Evolutionary conservation across 92 coral and sea anemone species (phyloP).

Genomic region (Isaurus tuberculatus): DNA sequence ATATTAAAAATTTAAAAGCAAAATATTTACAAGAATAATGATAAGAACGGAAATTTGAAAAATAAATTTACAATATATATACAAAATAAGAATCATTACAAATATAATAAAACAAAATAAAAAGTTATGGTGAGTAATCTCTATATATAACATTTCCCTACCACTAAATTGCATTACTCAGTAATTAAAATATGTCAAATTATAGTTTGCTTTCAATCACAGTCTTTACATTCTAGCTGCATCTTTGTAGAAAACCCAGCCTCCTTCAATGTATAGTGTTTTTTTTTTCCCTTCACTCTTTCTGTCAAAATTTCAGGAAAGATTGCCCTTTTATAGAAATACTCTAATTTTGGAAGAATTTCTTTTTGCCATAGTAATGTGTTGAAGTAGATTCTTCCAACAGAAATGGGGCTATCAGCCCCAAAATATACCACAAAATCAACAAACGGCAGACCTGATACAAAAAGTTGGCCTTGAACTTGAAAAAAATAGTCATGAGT

Average conservation of each 20-base stretch:
- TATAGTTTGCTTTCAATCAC: slow-evolving; percentile 13
- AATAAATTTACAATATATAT: no score
- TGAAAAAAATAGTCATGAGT: slow-evolving; percentile 19
- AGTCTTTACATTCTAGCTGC: slow-evolving; percentile 14
- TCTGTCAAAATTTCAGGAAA: slow-evolving; percentile 2
- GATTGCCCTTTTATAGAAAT: slow-evolving; percentile 1
- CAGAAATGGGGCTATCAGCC: background rate
- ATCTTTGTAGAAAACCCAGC: slow-evolving; percentile 5
- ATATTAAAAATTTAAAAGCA: no score
- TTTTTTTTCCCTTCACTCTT: slow-evolving; percentile 1
- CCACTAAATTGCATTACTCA: no score
- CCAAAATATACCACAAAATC: slow-evolving; percentile 7
- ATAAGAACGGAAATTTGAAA: no score
- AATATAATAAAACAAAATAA: no score
- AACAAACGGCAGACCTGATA: slow-evolving; percentile 1
- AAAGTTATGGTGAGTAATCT: no score
- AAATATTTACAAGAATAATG: no score
- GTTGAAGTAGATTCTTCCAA: background rate
- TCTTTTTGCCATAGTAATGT: background rate
- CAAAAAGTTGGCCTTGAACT: slow-evolving; percentile 22
- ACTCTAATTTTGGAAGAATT: background rate
- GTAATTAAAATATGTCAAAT: no score
- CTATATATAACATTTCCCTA: no score
- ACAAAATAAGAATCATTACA: no score
- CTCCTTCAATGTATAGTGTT: background rate